These are phyloP conservation scores for Hydrotaea diabolus DNA, from an alignment of 2,888 invertebrate species.

Conservation along the genomic window DNA sequence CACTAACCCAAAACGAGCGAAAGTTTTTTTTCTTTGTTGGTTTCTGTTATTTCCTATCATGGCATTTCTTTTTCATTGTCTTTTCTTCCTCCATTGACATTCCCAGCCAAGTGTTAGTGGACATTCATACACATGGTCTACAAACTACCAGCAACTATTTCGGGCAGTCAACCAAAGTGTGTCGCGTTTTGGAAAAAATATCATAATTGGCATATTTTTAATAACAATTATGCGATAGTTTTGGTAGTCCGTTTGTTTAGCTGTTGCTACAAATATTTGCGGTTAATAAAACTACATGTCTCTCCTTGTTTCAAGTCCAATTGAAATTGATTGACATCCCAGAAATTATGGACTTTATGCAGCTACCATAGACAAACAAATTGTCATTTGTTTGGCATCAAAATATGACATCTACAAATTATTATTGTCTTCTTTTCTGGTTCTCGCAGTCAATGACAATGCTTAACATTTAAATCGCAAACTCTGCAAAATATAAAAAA, in stretches of 20 bases:
- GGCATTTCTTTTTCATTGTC: constrained; percentile 31
- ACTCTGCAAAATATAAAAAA: no score
- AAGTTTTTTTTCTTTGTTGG: constrained; percentile 41
- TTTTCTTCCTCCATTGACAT: not conserved
- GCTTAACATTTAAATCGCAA: no score
- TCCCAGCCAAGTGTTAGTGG: no score
- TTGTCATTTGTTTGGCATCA: no score
- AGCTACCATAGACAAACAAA: no score
- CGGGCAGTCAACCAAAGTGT: not conserved
- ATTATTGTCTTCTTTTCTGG: no score
- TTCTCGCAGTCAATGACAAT: no score
- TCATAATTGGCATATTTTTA: not conserved
- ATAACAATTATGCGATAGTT: not conserved
- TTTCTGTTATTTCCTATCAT: constrained; percentile 18
- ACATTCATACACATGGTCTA: not conserved
- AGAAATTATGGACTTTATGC: no score
- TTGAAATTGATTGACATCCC: not conserved
- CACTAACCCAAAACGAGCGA: constrained; percentile 30
- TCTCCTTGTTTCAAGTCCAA: not conserved
- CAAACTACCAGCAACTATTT: not conserved
- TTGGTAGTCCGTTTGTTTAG: not conserved
- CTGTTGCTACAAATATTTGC: no score
- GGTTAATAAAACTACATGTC: no score
- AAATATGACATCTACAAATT: no score
- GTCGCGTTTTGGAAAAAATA: not conserved